These are phyloP conservation scores for Sternotherus odoratus DNA, from an alignment of 2,797 vertebrate genomes.

Conservation along the genomic window DNA sequence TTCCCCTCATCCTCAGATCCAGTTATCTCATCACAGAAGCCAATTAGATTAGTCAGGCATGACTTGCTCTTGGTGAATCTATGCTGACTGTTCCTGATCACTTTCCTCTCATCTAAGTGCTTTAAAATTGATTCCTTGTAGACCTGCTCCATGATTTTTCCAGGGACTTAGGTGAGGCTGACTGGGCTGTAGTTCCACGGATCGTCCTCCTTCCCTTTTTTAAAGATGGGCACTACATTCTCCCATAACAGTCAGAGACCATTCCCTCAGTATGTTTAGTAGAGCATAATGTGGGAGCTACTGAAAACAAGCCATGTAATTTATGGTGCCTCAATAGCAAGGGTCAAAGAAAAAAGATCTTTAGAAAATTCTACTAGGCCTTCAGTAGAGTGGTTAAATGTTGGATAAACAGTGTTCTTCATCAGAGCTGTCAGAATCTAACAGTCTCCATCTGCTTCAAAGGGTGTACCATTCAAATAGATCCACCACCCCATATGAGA, in stretches of 20 bases:
- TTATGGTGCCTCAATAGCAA: background rate
- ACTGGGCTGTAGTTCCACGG: too few relatives aligned
- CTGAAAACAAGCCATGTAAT: background rate
- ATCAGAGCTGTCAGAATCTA: background rate
- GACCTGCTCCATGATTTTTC: too few relatives aligned
- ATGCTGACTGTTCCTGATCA: too few relatives aligned
- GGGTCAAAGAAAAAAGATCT: fast-evolving
- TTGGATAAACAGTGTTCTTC: background rate
- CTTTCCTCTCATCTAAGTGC: too few relatives aligned
- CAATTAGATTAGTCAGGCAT: too few relatives aligned
- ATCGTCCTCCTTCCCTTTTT: too few relatives aligned
- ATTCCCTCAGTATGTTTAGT: background rate
- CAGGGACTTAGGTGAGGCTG: too few relatives aligned
- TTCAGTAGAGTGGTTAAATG: background rate
- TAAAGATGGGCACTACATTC: too few relatives aligned
- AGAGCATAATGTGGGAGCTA: background rate
- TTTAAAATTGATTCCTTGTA: too few relatives aligned
- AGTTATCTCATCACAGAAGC: too few relatives aligned
- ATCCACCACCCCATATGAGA: background rate
- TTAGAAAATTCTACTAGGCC: background rate
- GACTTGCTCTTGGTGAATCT: too few relatives aligned
- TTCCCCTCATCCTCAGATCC: too few relatives aligned
- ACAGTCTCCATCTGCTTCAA: background rate
- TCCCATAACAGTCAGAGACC: background rate
- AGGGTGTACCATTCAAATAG: background rate